Evolutionary conservation across 2,888 invertebrate genomes (phyloP).

Genomic region (Cephus rjabovi): DNA sequence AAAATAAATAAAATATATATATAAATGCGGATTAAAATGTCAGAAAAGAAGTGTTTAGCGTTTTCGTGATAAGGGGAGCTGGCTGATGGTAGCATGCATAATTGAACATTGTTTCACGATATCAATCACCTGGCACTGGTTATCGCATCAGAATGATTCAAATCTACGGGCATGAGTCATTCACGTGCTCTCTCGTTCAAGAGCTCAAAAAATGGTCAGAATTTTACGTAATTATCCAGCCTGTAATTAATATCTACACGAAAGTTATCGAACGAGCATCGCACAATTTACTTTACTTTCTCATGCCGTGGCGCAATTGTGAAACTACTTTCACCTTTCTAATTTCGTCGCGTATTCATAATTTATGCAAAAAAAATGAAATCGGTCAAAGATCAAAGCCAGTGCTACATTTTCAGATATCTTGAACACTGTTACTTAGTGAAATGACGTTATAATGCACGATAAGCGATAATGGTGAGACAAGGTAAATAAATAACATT

Average conservation of each 20-base stretch:
- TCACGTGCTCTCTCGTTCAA: background rate
- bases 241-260: background rate
- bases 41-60: background rate
- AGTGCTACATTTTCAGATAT: background rate
- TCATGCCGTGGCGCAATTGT: background rate
- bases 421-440: background rate
- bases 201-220: background rate
- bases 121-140: background rate
- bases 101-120: background rate
- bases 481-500: background rate
- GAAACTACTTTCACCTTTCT: background rate
- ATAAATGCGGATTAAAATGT: background rate
- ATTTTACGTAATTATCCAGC: background rate
- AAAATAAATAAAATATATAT: background rate
- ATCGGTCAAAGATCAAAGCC: background rate
- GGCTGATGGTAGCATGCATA: background rate
- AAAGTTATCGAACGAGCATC: background rate
- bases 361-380: background rate
- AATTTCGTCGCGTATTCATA: background rate
- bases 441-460: background rate
- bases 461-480: background rate
- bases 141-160: background rate
- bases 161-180: background rate
- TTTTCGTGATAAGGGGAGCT: background rate
- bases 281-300: background rate